Base-by-base conservation (phyloP, 2,888 invertebrate species). In the Pyrrhia umbra region DNA sequence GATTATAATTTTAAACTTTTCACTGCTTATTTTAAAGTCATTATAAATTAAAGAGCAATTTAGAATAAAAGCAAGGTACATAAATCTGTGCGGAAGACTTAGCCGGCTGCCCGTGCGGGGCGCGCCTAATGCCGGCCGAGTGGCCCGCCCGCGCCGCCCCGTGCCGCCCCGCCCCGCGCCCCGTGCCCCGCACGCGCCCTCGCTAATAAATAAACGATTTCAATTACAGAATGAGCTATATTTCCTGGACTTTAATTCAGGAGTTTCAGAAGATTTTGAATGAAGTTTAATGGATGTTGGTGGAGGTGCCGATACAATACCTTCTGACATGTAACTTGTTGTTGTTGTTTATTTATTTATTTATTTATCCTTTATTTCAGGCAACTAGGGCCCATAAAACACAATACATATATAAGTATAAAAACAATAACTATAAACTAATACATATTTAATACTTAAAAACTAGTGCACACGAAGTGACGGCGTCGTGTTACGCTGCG, bases 21-120 rank as follows among this genome's bases (percentile, higher is more conserved):
- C 60, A 43, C 34, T 68, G 59, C 37, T 68, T 70, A 61, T 75
- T 61, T 46, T 50, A 61, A 68, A 58, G 50, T 63, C 64, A 42
- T 76, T 75, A 65, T 15, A 65, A 72, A 77, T 77, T 66, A 72
- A 74, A 74, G 34, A 52, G 46, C 67, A 61, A 67, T 77, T 73
- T 67, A 55, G 47, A 77, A 59, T 67, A 67, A 72, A 37, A 55
- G 58, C 55, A 62, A 77, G 77, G 67, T 47, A 42, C 51, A 58
- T 77, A 74, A 75, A 73, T 75, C 77, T 56, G 58, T 27, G 55
- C 46, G 69, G 67, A 25, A 23, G 66, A 52, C 73, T 66, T 40
- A 52, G 27, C 60, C 43, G 75, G 23, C 42, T 50, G 51, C 39
- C 47, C n/a, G 61, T 43, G 54, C 10, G 27, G 51, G 49, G 27